Evolutionary conservation across 2,797 vertebrate genomes (phyloP).

Genomic region (Euthynnus affinis): DNA sequence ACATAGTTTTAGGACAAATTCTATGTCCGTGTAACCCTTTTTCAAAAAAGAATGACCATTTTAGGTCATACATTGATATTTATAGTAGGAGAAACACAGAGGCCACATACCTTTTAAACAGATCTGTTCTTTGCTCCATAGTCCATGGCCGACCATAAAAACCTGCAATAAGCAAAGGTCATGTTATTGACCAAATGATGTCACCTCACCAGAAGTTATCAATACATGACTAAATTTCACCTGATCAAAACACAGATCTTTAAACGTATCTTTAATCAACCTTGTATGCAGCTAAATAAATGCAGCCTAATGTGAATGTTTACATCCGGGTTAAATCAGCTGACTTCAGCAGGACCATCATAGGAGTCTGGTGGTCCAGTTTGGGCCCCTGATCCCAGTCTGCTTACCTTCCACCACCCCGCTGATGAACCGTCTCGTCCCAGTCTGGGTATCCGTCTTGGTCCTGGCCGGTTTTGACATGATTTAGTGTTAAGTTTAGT

Average conservation of each 20-base stretch:
- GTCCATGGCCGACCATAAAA: constrained; percentile 99
- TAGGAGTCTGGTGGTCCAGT: neutral
- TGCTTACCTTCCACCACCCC: constrained; percentile 96
- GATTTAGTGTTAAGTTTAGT: constrained; percentile 6
- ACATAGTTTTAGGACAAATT: neutral
- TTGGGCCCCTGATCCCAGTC: neutral
- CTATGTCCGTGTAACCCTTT: neutral
- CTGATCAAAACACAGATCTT: neutral
- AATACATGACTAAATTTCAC: neutral
- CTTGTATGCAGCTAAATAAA: neutral
- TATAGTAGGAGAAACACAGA: neutral
- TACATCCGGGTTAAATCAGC: neutral
- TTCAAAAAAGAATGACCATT: neutral
- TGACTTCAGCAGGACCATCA: neutral
- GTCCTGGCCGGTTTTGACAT: constrained; percentile 64
- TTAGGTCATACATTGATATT: neutral
- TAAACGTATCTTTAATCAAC: neutral
- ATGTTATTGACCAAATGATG: constrained; percentile 2
- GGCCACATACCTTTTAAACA: constrained; percentile 92
- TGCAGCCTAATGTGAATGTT: neutral
- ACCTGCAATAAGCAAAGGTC: constrained; percentile 83
- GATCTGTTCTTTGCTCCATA: constrained; percentile 97
- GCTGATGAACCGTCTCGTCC: constrained; percentile 88
- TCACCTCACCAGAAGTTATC: constrained; percentile 2
- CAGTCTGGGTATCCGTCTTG: constrained; percentile 48